Base-by-base conservation (phyloP, 2,888 invertebrate genomes). In the Dorcus hopei region DNA sequence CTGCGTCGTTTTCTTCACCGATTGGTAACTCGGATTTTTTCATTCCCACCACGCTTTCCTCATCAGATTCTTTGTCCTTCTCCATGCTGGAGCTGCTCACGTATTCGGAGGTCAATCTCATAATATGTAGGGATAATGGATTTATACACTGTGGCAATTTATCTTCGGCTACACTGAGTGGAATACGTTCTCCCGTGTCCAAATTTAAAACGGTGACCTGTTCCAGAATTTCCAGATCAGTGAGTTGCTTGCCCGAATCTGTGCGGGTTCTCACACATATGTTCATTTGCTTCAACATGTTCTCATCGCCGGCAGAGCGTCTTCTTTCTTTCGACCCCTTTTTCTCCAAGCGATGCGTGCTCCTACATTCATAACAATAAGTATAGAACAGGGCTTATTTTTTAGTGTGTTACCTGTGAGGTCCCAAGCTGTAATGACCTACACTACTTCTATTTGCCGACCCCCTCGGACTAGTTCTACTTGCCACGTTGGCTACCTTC, bases 121-220 rank as follows among this genome's bases (percentile, higher is more conserved):
- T 94, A 75, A 97, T 96, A 79, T 97, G 97, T 65, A 97, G 80
- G 16, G 95, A 94, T 58, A 97, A 83, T 3, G 97, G 97, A 82
- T 97, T 97, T 74, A 95, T 89, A 77, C 94, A 91, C 73, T 90
- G 89, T 0, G 94, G 94, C 65, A 94, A 80, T 79, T 94, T 94
- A 76, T 96, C 95, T 75, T 97, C 97, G 1, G 97, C 96, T 70
- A 92, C 90, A 74, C 94, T 95, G 59, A 97, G 81, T n/a, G 97
- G 95, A 68, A 97, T 90, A 67, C 91, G 85, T 79, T 97, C 97
- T 2, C 97, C 94, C 6, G 90, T 91, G 75, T 91, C 91, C 59
- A 91, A 80, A 79, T 91, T 91, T 73, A 90, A 83, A 51, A 91
- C 91, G 63, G 90, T 90, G 72, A 75, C 74, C 81, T 94, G 93